Evolutionary conservation across 2,113 vertebrate genomes (phyloP).

Genomic region (Orientallactaga bullata): DNA sequence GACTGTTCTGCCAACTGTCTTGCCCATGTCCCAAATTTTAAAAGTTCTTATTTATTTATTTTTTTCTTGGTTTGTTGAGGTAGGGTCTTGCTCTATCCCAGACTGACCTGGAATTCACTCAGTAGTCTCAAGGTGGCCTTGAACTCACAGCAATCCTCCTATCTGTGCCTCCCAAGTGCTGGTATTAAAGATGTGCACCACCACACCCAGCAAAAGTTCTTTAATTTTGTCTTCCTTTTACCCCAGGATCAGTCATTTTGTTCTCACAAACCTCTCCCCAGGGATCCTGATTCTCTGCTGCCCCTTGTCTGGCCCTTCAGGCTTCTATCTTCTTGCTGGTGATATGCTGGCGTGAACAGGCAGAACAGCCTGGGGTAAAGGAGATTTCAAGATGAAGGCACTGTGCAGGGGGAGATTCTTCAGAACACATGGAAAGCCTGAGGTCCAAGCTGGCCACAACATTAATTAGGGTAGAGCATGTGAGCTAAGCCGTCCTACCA

Average conservation of each 20-base stretch:
- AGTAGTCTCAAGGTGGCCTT: no score
- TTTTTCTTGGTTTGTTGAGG: no score
- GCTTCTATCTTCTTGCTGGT: neutral
- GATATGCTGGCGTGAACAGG: neutral
- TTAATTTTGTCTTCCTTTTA: neutral
- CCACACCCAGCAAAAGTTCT: neutral
- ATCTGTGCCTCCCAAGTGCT: no score
- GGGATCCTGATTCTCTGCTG: neutral
- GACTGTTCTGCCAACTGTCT: neutral
- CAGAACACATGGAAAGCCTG: neutral
- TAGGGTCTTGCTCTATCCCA: no score
- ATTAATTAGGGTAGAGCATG: neutral
- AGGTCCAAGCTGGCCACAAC: neutral
- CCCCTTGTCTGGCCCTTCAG: neutral
- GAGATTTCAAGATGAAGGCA: neutral
- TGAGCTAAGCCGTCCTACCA: neutral
- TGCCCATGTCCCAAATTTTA: neutral
- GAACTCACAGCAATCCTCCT: no score
- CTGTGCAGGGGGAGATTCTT: neutral
- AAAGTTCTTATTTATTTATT: neutral
- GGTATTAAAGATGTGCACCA: no score
- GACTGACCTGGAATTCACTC: no score
- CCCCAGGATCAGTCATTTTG: neutral
- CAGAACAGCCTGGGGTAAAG: neutral
- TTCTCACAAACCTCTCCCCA: neutral